A percentile compares a stretch with the other conserved stretches of the same genome.
Conservation (phyloP, 2,888 invertebrate genomes). For the Actias luna region DNA sequence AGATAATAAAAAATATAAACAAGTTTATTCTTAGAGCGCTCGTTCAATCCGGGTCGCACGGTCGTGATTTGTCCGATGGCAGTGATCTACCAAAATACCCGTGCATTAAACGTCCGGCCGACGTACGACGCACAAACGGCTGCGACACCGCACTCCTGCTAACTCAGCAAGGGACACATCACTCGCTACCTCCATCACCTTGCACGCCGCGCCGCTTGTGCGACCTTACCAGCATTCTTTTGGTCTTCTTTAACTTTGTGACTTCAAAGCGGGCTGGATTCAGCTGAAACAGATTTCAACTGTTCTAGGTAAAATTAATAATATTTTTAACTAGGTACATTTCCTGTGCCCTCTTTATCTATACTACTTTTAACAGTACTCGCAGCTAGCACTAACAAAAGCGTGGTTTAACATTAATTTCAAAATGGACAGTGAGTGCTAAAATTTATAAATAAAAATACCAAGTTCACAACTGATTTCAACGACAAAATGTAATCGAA, state of each 20-base stretch:
- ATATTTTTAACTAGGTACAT: not conserved
- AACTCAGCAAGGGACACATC: constrained; percentile 51
- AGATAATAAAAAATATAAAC: constrained; percentile 78
- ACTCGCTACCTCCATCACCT: constrained; percentile 29
- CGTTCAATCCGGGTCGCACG: constrained; percentile 78
- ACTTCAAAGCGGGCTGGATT: not conserved
- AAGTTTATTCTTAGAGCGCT: constrained; percentile 80
- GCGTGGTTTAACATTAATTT: not conserved
- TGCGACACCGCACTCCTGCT: constrained; percentile 55
- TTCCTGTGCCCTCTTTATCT: not conserved
- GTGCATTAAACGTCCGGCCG: constrained; percentile 65
- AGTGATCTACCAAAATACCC: constrained; percentile 79
- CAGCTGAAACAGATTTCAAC: constrained; percentile 3
- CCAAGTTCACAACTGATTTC: not conserved
- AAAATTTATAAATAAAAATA: not conserved
- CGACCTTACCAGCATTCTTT: constrained; percentile 22
- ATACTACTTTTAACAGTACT: not conserved
- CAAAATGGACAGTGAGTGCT: not conserved
- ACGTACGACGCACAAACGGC: constrained; percentile 59
- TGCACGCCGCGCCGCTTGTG: constrained; percentile 23
- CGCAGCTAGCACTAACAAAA: not conserved
- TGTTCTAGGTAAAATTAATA: constrained; percentile 2
- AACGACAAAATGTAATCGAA: not conserved
- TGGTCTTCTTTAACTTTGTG: not conserved
- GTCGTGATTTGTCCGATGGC: constrained; percentile 79